Percentiles rank a stretch among this genome's conserved stretches.
phyloP scores from a whole-genome alignment of 2,888 invertebrate genomes.

The Acholoe squamosa region DNA sequence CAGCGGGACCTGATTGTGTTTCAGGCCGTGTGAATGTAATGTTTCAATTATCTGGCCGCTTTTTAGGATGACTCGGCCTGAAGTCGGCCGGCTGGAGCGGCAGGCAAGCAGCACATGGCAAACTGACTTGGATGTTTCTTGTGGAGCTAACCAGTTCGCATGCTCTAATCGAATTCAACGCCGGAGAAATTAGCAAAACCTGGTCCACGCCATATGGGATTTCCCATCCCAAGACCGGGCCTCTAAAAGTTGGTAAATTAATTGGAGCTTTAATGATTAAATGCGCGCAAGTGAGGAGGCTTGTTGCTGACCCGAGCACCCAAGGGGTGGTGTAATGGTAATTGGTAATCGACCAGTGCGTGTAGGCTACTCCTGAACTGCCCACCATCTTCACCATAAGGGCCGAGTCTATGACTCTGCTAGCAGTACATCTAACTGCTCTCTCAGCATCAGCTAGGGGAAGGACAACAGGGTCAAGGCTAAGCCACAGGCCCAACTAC shows the following conservation, averaged over 20 bases:
- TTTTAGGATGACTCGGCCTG: background rate
- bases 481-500: background rate
- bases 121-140: slow-evolving; percentile 36
- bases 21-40: slow-evolving; percentile 19
- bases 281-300: background rate
- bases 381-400: no score
- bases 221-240: slow-evolving; percentile 33
- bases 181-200: slow-evolving; percentile 26
- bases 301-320: slow-evolving; percentile 1
- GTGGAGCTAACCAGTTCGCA: slow-evolving; percentile 1
- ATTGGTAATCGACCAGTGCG: slow-evolving; percentile 22
- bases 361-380: background rate
- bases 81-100: background rate
- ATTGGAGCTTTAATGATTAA: slow-evolving; percentile 41
- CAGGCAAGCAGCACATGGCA: background rate
- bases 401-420: no score
- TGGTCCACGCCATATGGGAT: background rate
- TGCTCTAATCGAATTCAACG: slow-evolving; percentile 27
- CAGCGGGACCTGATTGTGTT: background rate
- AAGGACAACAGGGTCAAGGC: background rate
- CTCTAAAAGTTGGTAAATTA: slow-evolving; percentile 41
- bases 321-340: slow-evolving; percentile 29
- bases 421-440: no score
- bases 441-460: no score
- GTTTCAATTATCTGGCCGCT: slow-evolving; percentile 41